These are phyloP conservation scores for Aphis craccivora DNA, from an alignment of 1,140 invertebrate genomes.

Conservation along the genomic window DNA sequence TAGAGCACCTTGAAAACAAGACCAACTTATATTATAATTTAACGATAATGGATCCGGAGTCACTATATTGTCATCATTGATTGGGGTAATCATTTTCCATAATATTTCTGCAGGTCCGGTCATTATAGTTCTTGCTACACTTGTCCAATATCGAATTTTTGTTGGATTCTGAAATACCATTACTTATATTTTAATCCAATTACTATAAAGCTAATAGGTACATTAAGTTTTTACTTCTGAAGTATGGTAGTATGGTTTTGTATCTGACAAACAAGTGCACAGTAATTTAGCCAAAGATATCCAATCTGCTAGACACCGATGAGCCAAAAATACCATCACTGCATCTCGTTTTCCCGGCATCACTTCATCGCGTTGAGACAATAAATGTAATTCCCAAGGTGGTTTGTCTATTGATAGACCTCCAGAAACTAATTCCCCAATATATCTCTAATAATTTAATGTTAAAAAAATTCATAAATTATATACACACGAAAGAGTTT, in stretches of 20 bases:
- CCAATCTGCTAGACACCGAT: slow-evolving; percentile 70
- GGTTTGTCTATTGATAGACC: slow-evolving; percentile 65
- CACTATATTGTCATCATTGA: neutral
- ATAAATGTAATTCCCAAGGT: slow-evolving; percentile 69
- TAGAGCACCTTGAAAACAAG: slow-evolving; percentile 59
- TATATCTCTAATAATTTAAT: slow-evolving; percentile 63
- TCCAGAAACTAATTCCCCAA: slow-evolving; percentile 65
- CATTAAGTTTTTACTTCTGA: slow-evolving; percentile 12
- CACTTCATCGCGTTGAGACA: slow-evolving; percentile 62
- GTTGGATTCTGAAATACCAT: slow-evolving; percentile 2
- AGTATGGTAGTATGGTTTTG: slow-evolving; percentile 61
- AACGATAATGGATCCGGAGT: neutral
- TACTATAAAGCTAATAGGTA: neutral
- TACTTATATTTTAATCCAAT: neutral
- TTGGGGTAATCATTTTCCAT: slow-evolving; percentile 40
- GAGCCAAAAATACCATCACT: slow-evolving; percentile 67
- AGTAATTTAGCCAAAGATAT: slow-evolving; percentile 67
- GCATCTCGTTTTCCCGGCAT: slow-evolving; percentile 66
- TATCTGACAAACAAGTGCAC: slow-evolving; percentile 67
- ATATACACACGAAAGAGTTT: neutral
- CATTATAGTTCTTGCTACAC: slow-evolving; percentile 29
- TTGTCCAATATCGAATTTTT: slow-evolving; percentile 47
- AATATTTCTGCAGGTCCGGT: slow-evolving; percentile 37
- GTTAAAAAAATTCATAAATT: neutral
- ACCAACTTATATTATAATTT: slow-evolving; percentile 48